These are phyloP conservation scores for Polypedilum pembai DNA, from an alignment of 1,140 invertebrate species.

Conservation along the genomic window DNA sequence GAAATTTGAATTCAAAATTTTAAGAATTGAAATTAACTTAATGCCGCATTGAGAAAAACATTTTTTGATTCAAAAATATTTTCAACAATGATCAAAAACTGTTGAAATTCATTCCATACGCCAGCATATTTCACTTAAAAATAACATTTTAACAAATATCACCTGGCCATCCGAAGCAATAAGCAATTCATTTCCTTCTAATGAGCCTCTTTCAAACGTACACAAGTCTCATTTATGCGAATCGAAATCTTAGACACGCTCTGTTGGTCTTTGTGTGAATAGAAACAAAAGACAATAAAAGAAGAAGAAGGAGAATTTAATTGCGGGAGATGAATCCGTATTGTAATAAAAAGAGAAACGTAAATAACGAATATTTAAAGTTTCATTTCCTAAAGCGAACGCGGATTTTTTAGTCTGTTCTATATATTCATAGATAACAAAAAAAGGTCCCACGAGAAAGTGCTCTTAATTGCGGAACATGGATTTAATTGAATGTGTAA, in stretches of 20 bases:
- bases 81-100: too few species aligned
- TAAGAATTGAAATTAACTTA: too few species aligned
- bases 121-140: neutral
- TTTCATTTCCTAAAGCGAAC: neutral
- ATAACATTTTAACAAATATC: neutral
- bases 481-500: slow-evolving; percentile 6
- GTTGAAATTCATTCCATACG: neutral
- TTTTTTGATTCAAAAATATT: too few species aligned
- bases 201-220: neutral
- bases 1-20: too few species aligned
- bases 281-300: slow-evolving; percentile 13
- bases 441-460: neutral
- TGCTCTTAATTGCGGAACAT: neutral
- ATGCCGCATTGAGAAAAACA: too few species aligned
- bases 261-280: slow-evolving; percentile 10
- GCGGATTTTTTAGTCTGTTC: too few species aligned
- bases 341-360: neutral
- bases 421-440: neutral
- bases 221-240: neutral
- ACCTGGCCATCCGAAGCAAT: neutral
- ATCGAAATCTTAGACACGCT: slow-evolving; percentile 25
- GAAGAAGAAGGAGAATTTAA: neutral
- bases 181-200: neutral
- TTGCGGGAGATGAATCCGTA: neutral
- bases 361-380: slow-evolving; percentile 13